A percentile compares a stretch with the other conserved stretches of the same genome.
These are phyloP conservation scores for Ridgeia piscesae DNA, from an alignment of 1,140 invertebrate genomes.

Conservation along the genomic window DNA sequence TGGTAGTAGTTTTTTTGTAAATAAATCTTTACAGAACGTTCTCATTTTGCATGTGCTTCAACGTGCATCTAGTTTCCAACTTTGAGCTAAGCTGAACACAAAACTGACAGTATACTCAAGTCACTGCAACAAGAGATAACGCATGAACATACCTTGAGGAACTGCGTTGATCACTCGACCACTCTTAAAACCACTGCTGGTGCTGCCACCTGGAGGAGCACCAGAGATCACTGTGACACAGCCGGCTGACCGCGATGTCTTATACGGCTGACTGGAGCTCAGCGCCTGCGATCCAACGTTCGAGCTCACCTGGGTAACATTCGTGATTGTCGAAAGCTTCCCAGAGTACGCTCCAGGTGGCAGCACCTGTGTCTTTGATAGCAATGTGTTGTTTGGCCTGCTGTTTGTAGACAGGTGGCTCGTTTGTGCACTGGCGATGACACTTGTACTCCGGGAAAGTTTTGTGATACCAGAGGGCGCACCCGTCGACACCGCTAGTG, in stretches of 20 bases:
- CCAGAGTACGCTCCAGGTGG: not conserved
- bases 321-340: not conserved
- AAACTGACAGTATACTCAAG: too few species aligned
- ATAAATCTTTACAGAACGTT: too few species aligned
- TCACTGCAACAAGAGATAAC: not conserved
- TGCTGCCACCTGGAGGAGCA: slow-evolving; percentile 6
- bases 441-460: not conserved
- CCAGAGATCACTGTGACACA: not conserved
- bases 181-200: not conserved
- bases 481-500: not conserved
- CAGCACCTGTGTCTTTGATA: not conserved
- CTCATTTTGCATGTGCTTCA: too few species aligned
- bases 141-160: not conserved
- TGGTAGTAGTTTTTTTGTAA: too few species aligned
- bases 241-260: not conserved
- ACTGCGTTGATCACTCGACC: not conserved
- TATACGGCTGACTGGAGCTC: not conserved
- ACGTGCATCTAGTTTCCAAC: too few species aligned
- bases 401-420: not conserved
- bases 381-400: not conserved
- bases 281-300: not conserved
- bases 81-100: too few species aligned
- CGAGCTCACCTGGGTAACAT: not conserved
- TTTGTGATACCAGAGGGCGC: not conserved
- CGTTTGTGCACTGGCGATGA: not conserved